phyloP scores from a whole-genome alignment of 1,140 invertebrate genomes.

The Hyles euphorbiae region DNA sequence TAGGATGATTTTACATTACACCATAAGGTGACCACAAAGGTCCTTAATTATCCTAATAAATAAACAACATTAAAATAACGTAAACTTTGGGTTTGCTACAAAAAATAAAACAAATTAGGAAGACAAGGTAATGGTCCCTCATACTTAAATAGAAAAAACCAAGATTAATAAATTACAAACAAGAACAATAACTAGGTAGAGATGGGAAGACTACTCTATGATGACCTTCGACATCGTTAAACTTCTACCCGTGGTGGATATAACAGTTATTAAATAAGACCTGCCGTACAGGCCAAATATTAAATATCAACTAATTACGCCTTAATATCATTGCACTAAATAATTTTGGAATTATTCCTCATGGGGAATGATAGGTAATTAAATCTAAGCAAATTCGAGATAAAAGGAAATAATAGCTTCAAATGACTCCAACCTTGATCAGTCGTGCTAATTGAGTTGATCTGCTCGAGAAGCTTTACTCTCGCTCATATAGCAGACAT shows the following conservation, averaged over 20 bases:
- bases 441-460: slow-evolving; percentile 3
- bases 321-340: slow-evolving; percentile 71
- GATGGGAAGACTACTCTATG: slow-evolving; percentile 18
- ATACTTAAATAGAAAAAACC: slow-evolving; percentile 22
- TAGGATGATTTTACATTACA: neutral
- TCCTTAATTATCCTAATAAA: slow-evolving; percentile 55
- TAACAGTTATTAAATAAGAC: slow-evolving; percentile 29
- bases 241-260: slow-evolving; percentile 43
- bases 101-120: slow-evolving; percentile 40
- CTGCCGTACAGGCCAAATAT: slow-evolving; percentile 9
- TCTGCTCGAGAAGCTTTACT: neutral
- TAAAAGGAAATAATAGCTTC: slow-evolving; percentile 16
- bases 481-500: slow-evolving; percentile 3
- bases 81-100: slow-evolving; percentile 66
- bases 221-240: slow-evolving; percentile 6
- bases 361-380: slow-evolving; percentile 63
- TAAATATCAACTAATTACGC: slow-evolving; percentile 40
- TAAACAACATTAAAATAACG: slow-evolving; percentile 54
- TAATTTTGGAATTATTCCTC: slow-evolving; percentile 67
- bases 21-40: slow-evolving; percentile 17
- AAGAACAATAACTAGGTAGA: slow-evolving; percentile 26
- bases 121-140: slow-evolving; percentile 61
- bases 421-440: neutral
- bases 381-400: slow-evolving; percentile 67
- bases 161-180: slow-evolving; percentile 33